Percentiles rank a stretch among this genome's conserved stretches.
phyloP scores from a whole-genome alignment of 2,888 invertebrate species.

The Polia nebulosa region DNA sequence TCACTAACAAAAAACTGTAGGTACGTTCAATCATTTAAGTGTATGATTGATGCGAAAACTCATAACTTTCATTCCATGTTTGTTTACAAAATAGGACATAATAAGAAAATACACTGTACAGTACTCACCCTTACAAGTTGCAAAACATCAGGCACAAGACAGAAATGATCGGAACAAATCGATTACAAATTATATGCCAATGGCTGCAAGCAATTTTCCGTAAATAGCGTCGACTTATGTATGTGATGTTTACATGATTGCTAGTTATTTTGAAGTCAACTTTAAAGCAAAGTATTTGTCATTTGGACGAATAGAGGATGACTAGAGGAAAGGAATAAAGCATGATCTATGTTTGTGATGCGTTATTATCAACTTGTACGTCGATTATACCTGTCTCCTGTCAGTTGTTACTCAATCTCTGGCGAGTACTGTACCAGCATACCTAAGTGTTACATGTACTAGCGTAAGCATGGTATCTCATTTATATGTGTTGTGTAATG shows the following conservation, averaged over 20 bases:
- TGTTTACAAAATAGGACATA: constrained; percentile 27
- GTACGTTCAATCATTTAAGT: background rate
- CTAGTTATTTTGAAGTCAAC: constrained; percentile 5
- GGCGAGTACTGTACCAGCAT: constrained; percentile 48
- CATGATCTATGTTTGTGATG: background rate
- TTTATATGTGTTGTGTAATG: constrained; percentile 67
- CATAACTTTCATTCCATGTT: background rate
- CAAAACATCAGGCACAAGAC: constrained; percentile 19
- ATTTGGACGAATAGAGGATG: background rate
- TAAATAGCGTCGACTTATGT: constrained; percentile 24
- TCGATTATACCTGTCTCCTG: constrained; percentile 11
- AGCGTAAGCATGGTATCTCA: constrained; percentile 75
- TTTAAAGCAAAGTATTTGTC: background rate
- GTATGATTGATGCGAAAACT: background rate
- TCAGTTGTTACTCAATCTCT: constrained; percentile 20
- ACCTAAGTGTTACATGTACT: constrained; percentile 67
- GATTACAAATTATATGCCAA: constrained; percentile 24
- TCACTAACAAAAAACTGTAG: background rate
- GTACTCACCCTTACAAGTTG: constrained; percentile 44
- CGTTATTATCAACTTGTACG: background rate
- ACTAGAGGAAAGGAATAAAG: background rate
- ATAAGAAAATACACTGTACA: constrained; percentile 34
- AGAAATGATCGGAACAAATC: constrained; percentile 32
- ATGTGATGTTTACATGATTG: constrained; percentile 40
- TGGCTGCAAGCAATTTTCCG: constrained; percentile 42